Conservation (phyloP, 2,113 vertebrate genomes). For the Pyrgilauda ruficollis region DNA sequence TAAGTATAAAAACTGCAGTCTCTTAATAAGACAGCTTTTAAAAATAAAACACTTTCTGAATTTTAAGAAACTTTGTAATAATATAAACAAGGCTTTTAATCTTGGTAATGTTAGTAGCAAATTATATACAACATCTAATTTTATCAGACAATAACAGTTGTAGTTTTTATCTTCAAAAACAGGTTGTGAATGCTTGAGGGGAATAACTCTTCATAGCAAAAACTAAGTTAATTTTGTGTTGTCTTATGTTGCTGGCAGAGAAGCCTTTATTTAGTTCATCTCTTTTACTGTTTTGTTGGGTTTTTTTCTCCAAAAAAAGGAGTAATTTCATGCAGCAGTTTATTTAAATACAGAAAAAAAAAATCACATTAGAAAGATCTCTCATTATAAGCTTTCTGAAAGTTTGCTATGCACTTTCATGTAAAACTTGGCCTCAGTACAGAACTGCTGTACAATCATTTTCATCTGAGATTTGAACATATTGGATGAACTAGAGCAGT, state of each 20-base stretch:
- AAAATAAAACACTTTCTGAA: background rate
- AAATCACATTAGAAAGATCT: conserved; percentile 14
- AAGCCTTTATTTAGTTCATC: conserved; percentile 15
- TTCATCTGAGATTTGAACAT: conserved; percentile 92
- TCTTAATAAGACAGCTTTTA: conserved; percentile 3
- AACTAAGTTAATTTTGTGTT: conserved; percentile 60
- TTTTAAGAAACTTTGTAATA: conserved; percentile 44
- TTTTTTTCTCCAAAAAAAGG: background rate
- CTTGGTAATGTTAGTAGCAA: conserved; percentile 9
- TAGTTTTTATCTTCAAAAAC: conserved; percentile 64
- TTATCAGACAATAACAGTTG: conserved; percentile 30
- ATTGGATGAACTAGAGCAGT: conserved; percentile 84
- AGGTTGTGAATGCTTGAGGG: conserved; percentile 58
- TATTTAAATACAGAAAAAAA: conserved; percentile 38
- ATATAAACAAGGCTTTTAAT: conserved; percentile 24
- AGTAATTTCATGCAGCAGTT: conserved; percentile 25
- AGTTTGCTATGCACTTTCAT: conserved; percentile 75
- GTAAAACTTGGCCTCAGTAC: conserved; percentile 77
- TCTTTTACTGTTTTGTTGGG: background rate
- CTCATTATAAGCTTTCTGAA: conserved; percentile 71
- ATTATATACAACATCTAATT: conserved; percentile 35
- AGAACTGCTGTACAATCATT: conserved; percentile 73
- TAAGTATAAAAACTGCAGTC: background rate
- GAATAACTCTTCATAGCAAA: conserved; percentile 57
- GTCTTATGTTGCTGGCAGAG: conserved; percentile 26